A percentile compares a stretch with the other conserved stretches of the same genome.
Evolutionary conservation across 2,797 vertebrate genomes (phyloP).

Genomic region (Apodemus agrarius): DNA sequence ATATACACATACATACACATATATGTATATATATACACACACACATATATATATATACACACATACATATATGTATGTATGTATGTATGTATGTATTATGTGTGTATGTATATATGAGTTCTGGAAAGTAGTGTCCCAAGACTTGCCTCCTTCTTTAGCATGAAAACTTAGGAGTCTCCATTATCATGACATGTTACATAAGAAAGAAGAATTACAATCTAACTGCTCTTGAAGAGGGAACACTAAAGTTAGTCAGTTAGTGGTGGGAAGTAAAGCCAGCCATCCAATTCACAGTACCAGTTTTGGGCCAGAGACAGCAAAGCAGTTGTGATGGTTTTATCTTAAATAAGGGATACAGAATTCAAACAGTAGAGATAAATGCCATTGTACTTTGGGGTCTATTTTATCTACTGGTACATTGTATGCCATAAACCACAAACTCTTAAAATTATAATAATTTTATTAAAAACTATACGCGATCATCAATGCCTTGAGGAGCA

Average conservation of each 20-base stretch:
- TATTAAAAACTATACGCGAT: background rate
- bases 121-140: conserved; percentile 41
- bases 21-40: too few species aligned
- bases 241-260: background rate
- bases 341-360: background rate
- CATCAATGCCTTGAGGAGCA: background rate
- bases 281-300: background rate
- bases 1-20: too few species aligned
- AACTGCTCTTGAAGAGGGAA: background rate
- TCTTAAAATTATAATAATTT: conserved; percentile 61
- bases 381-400: background rate
- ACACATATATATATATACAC: too few species aligned
- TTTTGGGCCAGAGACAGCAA: conserved; percentile 40
- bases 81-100: too few species aligned
- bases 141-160: conserved; percentile 33
- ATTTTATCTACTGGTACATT: conserved; percentile 14
- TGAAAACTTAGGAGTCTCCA: conserved; percentile 23
- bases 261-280: background rate
- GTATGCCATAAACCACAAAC: conserved; percentile 1
- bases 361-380: background rate
- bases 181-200: background rate
- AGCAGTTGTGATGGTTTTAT: background rate
- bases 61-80: too few species aligned
- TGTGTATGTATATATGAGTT: background rate
- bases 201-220: background rate